phyloP scores from a whole-genome alignment of 1,140 invertebrate genomes.

The Apolygus lucorum region DNA sequence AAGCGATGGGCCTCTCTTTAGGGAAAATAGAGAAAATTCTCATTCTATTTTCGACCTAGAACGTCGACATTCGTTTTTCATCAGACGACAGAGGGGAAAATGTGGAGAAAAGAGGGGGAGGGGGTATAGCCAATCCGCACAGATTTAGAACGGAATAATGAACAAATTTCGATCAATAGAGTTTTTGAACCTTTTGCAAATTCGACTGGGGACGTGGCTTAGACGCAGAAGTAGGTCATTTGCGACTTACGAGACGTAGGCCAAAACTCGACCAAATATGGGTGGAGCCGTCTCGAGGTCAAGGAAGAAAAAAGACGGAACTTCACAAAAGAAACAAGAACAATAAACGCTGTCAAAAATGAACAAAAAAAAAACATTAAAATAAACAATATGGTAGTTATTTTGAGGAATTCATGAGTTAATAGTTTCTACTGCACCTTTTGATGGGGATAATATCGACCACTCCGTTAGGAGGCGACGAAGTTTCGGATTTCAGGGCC shows the following conservation, averaged over 20 bases:
- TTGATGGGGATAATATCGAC: slow-evolving; percentile 19
- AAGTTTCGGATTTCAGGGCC: slow-evolving; percentile 25
- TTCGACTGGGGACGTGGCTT: no score
- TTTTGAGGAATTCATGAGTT: not conserved
- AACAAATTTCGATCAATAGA: no score
- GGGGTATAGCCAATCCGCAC: slow-evolving; percentile 3
- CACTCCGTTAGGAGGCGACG: slow-evolving; percentile 22
- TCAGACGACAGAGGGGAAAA: not conserved
- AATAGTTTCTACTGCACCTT: slow-evolving; percentile 22
- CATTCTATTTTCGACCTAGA: no score
- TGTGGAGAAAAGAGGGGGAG: not conserved
- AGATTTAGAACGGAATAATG: not conserved
- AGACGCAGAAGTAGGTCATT: not conserved
- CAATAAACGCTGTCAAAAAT: not conserved
- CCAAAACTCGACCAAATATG: not conserved
- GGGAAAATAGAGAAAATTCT: no score
- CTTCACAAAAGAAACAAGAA: not conserved
- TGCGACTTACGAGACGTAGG: not conserved
- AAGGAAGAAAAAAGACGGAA: no score
- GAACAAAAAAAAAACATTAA: not conserved
- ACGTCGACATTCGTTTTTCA: not conserved
- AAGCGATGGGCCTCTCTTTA: no score
- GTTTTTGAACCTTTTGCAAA: no score
- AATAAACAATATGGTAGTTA: not conserved
- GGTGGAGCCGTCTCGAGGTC: not conserved